These are phyloP conservation scores for Enteromius treurensis DNA, from an alignment of 2,797 vertebrate species.

Conservation along the genomic window DNA sequence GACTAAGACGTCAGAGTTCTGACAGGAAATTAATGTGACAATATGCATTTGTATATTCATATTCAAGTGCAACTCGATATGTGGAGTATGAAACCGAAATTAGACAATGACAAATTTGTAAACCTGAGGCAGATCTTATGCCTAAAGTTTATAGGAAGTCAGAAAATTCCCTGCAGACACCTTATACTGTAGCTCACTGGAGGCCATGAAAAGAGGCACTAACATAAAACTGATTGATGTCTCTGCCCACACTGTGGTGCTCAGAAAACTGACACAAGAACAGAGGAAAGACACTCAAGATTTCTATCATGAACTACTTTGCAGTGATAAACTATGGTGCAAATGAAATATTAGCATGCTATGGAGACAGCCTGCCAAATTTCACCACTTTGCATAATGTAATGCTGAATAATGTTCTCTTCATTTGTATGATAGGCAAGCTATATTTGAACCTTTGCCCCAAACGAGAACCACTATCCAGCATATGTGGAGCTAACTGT, in stretches of 20 bases:
- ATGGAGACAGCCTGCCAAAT: background rate
- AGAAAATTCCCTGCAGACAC: conserved; percentile 16
- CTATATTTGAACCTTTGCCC: background rate
- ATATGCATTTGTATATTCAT: conserved; percentile 64
- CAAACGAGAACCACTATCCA: background rate
- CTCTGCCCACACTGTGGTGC: conserved; percentile 4
- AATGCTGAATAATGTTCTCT: conserved; percentile 12
- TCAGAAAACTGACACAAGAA: conserved; percentile 12
- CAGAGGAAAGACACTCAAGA: conserved; percentile 4
- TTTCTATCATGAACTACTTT: conserved; percentile 24
- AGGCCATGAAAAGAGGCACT: conserved; percentile 44
- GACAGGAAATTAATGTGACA: conserved; percentile 59
- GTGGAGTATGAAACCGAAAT: conserved; percentile 67
- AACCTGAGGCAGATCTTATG: conserved; percentile 67
- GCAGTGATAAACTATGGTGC: conserved; percentile 8
- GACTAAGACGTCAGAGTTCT: conserved; percentile 65
- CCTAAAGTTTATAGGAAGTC: conserved; percentile 60
- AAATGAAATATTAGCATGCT: conserved; percentile 25
- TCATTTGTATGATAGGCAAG: background rate
- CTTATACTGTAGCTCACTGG: conserved; percentile 57
- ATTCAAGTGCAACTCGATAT: conserved; percentile 60
- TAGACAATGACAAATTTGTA: conserved; percentile 61
- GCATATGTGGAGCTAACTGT: background rate
- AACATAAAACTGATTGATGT: conserved; percentile 36
- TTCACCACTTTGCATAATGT: conserved; percentile 10